A percentile compares a stretch with the other conserved stretches of the same genome.
Conservation (phyloP, 2,113 vertebrate species). For the Ibidorhyncha struthersii region DNA sequence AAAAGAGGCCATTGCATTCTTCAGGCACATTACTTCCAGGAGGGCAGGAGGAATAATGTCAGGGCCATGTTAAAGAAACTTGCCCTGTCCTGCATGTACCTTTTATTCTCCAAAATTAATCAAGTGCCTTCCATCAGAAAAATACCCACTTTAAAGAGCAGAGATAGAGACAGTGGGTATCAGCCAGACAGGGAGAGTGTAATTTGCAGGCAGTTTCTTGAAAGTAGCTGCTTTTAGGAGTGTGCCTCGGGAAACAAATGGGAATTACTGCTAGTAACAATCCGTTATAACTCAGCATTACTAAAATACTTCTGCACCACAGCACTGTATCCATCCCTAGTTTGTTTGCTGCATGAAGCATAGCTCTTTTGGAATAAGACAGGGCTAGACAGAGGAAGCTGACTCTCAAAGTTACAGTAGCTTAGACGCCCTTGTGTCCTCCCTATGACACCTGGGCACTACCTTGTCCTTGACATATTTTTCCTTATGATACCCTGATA, state of each 20-base stretch:
- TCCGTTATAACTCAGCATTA: background rate
- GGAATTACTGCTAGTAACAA: background rate
- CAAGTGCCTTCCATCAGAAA: background rate
- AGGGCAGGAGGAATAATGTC: background rate
- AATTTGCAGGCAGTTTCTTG: background rate
- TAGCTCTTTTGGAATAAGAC: background rate
- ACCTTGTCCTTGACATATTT: background rate
- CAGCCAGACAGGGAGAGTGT: background rate
- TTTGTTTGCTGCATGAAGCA: background rate
- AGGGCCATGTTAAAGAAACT: background rate
- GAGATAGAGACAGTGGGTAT: background rate
- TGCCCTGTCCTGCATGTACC: background rate
- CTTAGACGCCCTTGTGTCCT: background rate
- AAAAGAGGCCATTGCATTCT: slow-evolving; percentile 29
- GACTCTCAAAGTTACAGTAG: background rate
- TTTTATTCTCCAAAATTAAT: background rate
- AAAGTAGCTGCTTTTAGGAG: background rate
- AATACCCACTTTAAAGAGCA: background rate
- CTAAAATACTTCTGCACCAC: background rate
- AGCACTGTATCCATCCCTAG: background rate
- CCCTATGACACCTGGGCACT: background rate
- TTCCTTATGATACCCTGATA: background rate
- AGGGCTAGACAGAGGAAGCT: background rate
- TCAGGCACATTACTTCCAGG: background rate
- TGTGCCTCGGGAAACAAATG: background rate